Percentiles rank a stretch among this genome's conserved stretches.
These are phyloP conservation scores for Andrena cerasifolii DNA, from an alignment of 1,140 invertebrate species.

Conservation along the genomic window DNA sequence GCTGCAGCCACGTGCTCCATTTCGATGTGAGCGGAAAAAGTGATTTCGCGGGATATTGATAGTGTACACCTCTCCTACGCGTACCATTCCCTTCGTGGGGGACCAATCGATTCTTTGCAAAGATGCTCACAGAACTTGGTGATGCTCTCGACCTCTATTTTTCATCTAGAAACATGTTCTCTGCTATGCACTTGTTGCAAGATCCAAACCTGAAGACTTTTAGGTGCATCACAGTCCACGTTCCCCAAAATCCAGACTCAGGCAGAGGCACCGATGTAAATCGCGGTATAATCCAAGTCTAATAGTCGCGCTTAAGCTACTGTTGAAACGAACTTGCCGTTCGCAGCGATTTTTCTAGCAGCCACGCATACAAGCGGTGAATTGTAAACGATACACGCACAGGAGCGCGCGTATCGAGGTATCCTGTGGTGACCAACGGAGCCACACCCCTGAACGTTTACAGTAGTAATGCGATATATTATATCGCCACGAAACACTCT, in stretches of 20 bases:
- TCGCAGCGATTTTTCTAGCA: neutral
- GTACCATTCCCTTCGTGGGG: too few relatives aligned
- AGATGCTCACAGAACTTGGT: too few relatives aligned
- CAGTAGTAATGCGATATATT: constrained; percentile 59
- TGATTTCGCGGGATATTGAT: neutral
- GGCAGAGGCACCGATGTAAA: neutral
- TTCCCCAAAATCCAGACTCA: too few relatives aligned
- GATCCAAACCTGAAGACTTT: too few relatives aligned
- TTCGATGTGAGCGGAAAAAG: neutral
- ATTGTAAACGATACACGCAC: constrained; percentile 11
- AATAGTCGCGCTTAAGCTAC: neutral
- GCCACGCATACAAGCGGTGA: neutral
- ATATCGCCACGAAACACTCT: constrained; percentile 52
- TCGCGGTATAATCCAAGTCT: neutral
- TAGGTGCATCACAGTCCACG: too few relatives aligned
- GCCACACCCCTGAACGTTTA: constrained; percentile 54
- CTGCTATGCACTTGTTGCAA: too few relatives aligned
- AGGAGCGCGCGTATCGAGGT: constrained; percentile 2
- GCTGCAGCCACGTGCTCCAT: neutral
- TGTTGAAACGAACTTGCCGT: neutral
- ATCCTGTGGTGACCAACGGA: constrained; percentile 28
- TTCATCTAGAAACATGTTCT: too few relatives aligned
- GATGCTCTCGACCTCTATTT: too few relatives aligned
- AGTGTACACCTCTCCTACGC: too few relatives aligned
- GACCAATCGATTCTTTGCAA: too few relatives aligned